Percentiles rank a stretch among this genome's conserved stretches.
phyloP scores from a whole-genome alignment of 2,888 invertebrate genomes.

The Drosophila antonietae region DNA sequence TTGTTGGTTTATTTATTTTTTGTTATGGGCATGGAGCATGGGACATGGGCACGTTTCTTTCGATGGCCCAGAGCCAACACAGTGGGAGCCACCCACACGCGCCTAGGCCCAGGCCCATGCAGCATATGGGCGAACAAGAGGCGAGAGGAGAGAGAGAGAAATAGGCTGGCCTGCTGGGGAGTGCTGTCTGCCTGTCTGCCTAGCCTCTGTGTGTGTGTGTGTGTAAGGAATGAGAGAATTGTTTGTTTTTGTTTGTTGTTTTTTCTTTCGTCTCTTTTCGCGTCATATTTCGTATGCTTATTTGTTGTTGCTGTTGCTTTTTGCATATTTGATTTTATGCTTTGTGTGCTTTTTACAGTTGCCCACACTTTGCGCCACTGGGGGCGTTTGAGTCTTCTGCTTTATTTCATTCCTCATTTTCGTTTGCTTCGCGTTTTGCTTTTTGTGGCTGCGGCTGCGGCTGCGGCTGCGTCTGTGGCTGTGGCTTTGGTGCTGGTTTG shows the following conservation, averaged over 20 bases:
- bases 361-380: slow-evolving; percentile 64
- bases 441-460: slow-evolving; percentile 4
- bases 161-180: background rate
- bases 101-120: slow-evolving; percentile 36
- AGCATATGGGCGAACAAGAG: slow-evolving; percentile 12
- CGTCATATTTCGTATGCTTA: slow-evolving; percentile 72
- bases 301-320: slow-evolving; percentile 19
- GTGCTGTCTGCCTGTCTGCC: background rate
- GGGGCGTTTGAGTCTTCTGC: slow-evolving; percentile 65
- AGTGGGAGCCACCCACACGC: slow-evolving; percentile 49
- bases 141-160: background rate
- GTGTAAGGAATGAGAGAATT: slow-evolving; percentile 37
- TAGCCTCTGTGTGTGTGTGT: background rate
- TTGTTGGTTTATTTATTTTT: slow-evolving; percentile 13
- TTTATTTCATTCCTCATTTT: slow-evolving; percentile 29
- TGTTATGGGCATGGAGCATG: slow-evolving; percentile 49
- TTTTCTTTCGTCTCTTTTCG: slow-evolving; percentile 63
- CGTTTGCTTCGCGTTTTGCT: slow-evolving; percentile 16
- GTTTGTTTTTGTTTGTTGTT: slow-evolving; percentile 11
- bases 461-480: slow-evolving; percentile 6
- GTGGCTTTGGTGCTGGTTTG: slow-evolving; percentile 33
- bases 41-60: slow-evolving; percentile 58
- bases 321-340: slow-evolving; percentile 78
- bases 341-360: slow-evolving; percentile 78
- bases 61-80: slow-evolving; percentile 72